These are phyloP conservation scores for Erebia aethiops DNA, from an alignment of 2,888 invertebrate genomes.

Conservation along the genomic window DNA sequence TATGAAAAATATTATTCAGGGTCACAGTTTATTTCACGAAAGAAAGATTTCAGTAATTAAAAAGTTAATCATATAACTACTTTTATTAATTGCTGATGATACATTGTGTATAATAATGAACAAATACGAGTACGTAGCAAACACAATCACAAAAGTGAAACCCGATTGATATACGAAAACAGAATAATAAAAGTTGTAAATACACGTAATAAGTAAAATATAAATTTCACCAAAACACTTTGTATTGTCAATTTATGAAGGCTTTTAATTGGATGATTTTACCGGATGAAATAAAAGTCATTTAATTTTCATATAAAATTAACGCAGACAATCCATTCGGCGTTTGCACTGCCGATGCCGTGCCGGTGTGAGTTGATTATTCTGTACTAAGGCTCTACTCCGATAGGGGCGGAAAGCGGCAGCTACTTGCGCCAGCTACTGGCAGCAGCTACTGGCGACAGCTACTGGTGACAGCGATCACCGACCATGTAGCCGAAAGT, in stretches of 20 bases:
- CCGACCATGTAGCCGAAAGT: too few relatives aligned
- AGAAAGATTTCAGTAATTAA: too few relatives aligned
- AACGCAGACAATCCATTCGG: constrained; percentile 12
- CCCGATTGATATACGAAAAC: neutral
- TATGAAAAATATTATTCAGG: too few relatives aligned
- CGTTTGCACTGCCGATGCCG: constrained; percentile 7
- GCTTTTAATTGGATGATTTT: constrained; percentile 21
- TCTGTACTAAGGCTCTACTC: neutral
- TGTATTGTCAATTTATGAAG: constrained; percentile 8
- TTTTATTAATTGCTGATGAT: neutral
- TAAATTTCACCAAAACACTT: constrained; percentile 5
- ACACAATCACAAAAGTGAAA: neutral
- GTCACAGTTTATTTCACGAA: too few relatives aligned
- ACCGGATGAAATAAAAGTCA: constrained; percentile 13
- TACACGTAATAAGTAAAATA: constrained; percentile 6
- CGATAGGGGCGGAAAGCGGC: too few relatives aligned
- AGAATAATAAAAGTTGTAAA: neutral
- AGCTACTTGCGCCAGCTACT: too few relatives aligned
- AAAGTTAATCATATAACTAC: too few relatives aligned
- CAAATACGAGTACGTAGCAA: neutral
- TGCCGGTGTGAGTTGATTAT: constrained; percentile 19
- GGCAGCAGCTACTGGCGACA: too few relatives aligned
- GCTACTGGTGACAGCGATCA: too few relatives aligned
- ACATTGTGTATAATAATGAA: neutral
- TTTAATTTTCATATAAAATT: constrained; percentile 27